Evolutionary conservation across 2,797 vertebrate species (phyloP).

Genomic region (Phalanger gymnotis): DNA sequence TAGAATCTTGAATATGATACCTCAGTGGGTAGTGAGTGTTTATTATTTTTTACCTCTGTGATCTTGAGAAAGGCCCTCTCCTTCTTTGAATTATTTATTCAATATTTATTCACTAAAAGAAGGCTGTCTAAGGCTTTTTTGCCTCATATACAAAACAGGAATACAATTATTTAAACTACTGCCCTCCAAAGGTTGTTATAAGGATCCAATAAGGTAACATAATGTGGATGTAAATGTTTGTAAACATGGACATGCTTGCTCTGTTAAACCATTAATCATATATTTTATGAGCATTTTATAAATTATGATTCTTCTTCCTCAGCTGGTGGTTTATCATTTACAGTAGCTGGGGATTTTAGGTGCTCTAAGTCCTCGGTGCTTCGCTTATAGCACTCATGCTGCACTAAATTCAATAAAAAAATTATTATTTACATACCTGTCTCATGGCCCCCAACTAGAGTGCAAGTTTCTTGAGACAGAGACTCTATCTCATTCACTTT

Average conservation of each 20-base stretch:
- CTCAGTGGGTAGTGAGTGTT: slow-evolving; percentile 37
- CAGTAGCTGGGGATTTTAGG: neutral
- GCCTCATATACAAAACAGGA: neutral
- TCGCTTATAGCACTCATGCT: neutral
- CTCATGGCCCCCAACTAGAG: neutral
- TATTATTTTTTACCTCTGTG: neutral
- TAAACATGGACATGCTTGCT: neutral
- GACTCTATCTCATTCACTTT: neutral
- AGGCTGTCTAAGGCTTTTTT: neutral
- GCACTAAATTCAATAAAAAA: neutral
- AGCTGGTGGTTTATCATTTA: neutral
- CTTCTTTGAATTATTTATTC: neutral
- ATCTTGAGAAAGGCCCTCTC: neutral
- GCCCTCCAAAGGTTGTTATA: neutral
- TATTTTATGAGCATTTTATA: neutral
- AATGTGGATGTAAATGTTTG: neutral
- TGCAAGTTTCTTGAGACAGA: neutral
- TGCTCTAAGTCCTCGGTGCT: neutral
- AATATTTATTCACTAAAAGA: neutral
- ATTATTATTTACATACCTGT: neutral
- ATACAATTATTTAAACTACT: neutral
- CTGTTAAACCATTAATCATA: neutral
- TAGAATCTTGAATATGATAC: slow-evolving; percentile 9
- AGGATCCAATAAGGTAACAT: neutral
- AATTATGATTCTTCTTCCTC: neutral